These are phyloP conservation scores for Parnassius glacialis DNA, from an alignment of 2,888 invertebrate species.

Conservation along the genomic window DNA sequence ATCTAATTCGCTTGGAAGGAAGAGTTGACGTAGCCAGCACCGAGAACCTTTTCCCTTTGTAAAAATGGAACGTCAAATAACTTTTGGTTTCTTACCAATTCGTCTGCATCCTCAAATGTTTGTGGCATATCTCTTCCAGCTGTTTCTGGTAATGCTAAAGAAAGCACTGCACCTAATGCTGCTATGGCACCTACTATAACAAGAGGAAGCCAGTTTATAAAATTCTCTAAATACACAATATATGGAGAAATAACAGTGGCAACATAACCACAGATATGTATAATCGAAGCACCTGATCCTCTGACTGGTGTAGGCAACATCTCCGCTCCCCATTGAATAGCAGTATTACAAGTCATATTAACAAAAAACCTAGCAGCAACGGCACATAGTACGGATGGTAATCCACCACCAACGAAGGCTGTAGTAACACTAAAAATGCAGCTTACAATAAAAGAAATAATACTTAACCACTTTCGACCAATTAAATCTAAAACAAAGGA, in stretches of 20 bases:
- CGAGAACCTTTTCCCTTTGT: constrained; percentile 29
- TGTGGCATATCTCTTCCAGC: constrained; percentile 61
- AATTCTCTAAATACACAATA: constrained; percentile 55
- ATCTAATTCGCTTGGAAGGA: constrained; percentile 35
- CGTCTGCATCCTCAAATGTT: constrained; percentile 62
- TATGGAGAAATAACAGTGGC: constrained; percentile 59
- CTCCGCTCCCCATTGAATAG: constrained; percentile 61
- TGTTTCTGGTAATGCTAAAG: constrained; percentile 59
- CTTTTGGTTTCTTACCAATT: constrained; percentile 43
- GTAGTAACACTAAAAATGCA: constrained; percentile 49
- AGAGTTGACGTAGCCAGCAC: constrained; percentile 30
- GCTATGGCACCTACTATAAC: constrained; percentile 46
- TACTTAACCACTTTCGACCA: constrained; percentile 53
- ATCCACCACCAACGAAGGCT: constrained; percentile 47
- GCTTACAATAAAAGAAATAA: constrained; percentile 39
- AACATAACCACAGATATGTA: constrained; percentile 56
- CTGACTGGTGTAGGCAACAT: constrained; percentile 59
- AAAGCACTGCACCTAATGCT: constrained; percentile 40
- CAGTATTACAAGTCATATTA: constrained; percentile 52
- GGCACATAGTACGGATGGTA: constrained; percentile 55
- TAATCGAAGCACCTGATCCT: constrained; percentile 54
- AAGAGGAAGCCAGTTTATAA: constrained; percentile 53
- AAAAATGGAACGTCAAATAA: constrained; percentile 54
- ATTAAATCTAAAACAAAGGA: constrained; percentile 54
- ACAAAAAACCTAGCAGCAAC: constrained; percentile 55